Conservation (phyloP, 2,797 vertebrate genomes). For the Poecilia gillii region DNA sequence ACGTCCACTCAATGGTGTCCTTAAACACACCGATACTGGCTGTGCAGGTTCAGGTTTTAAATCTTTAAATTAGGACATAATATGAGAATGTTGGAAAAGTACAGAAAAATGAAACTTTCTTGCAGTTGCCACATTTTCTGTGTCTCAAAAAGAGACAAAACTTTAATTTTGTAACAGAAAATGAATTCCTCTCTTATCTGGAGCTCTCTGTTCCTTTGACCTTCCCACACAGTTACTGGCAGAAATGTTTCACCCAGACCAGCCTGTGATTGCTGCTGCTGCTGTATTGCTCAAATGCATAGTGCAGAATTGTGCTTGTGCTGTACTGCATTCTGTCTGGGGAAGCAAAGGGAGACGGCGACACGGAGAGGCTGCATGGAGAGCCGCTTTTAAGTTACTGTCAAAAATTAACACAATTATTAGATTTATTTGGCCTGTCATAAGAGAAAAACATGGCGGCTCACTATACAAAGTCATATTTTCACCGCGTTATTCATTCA, state of each 20-base stretch:
- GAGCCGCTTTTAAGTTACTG: not conserved
- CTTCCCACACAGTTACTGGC: conserved; percentile 34
- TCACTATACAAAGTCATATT: no score
- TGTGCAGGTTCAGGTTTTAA: conserved; percentile 35
- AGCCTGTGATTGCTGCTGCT: conserved; percentile 13
- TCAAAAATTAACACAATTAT: not conserved
- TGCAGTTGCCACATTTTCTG: not conserved
- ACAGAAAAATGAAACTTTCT: conserved; percentile 9
- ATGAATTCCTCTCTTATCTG: not conserved
- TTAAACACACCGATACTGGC: conserved; percentile 40
- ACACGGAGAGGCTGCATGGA: not conserved
- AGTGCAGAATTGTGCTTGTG: conserved; percentile 76
- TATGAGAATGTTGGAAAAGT: conserved; percentile 17
- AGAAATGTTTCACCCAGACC: conserved; percentile 31
- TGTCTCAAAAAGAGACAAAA: conserved; percentile 25
- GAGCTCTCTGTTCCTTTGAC: conserved; percentile 10
- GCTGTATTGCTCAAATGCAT: conserved; percentile 70
- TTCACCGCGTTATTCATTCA: no score
- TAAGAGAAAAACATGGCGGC: not conserved
- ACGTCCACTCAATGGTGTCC: conserved; percentile 44
- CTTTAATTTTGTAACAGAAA: conserved; percentile 16
- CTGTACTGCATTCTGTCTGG: conserved; percentile 56
- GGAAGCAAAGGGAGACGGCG: conserved; percentile 32
- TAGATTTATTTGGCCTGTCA: not conserved
- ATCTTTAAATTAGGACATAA: conserved; percentile 25